Evolutionary conservation across 2,888 invertebrate species (phyloP).

Genomic region (Drosophila eohydei): DNA sequence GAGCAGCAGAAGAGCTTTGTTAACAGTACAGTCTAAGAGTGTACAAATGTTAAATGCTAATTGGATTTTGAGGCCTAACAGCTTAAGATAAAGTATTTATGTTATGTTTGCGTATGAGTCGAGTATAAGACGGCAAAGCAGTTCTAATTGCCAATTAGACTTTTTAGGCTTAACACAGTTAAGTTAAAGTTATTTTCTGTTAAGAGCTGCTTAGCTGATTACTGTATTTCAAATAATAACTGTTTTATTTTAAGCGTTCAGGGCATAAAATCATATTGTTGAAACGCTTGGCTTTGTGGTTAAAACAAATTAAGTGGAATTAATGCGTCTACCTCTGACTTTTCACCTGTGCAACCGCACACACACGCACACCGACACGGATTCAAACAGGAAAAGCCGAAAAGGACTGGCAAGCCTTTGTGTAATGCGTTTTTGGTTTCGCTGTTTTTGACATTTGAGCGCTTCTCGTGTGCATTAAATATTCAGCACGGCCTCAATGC

Average conservation of each 20-base stretch:
- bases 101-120: not conserved
- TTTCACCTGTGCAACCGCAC: slow-evolving; percentile 66
- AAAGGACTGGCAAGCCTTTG: slow-evolving; percentile 60
- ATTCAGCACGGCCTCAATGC: slow-evolving; percentile 50
- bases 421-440: slow-evolving; percentile 55
- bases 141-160: not conserved
- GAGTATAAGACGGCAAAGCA: not conserved
- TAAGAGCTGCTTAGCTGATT: not conserved
- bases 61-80: not conserved
- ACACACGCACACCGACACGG: slow-evolving; percentile 4
- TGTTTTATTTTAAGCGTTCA: not conserved
- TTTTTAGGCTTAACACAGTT: not conserved
- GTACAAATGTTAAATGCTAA: not conserved
- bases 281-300: slow-evolving; percentile 54
- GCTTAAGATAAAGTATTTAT: not conserved
- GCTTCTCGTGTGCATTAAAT: slow-evolving; percentile 57
- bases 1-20: not conserved
- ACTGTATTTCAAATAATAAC: not conserved
- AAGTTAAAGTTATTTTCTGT: not conserved
- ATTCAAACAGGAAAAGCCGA: slow-evolving; percentile 44
- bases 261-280: slow-evolving; percentile 31
- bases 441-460: slow-evolving; percentile 75
- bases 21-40: slow-evolving; percentile 22
- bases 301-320: slow-evolving; percentile 76
- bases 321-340: slow-evolving; percentile 69